These are phyloP conservation scores for Gobiocypris rarus DNA, from an alignment of 2,113 vertebrate genomes.

Conservation along the genomic window DNA sequence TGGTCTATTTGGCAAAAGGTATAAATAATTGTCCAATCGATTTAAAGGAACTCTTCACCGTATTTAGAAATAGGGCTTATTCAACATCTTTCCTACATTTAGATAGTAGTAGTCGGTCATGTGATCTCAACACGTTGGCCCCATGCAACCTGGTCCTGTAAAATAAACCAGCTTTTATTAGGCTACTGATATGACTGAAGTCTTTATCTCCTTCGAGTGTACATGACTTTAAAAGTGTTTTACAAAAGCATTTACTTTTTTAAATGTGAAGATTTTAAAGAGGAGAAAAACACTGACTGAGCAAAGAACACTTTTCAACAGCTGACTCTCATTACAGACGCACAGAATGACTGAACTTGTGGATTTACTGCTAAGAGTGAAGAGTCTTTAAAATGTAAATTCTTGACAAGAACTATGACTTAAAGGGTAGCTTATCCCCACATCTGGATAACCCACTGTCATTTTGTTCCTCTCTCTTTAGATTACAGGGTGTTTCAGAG, in stretches of 20 bases:
- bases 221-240: neutral
- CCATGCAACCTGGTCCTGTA: neutral
- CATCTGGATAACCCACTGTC: constrained; percentile 39
- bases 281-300: neutral
- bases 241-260: neutral
- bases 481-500: constrained; percentile 62
- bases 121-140: neutral
- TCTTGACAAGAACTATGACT: constrained; percentile 45
- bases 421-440: constrained; percentile 49
- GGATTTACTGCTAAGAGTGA: neutral
- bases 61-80: too few relatives aligned
- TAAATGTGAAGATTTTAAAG: neutral
- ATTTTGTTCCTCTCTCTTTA: constrained; percentile 53
- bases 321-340: neutral
- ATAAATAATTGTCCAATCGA: too few relatives aligned
- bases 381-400: constrained; percentile 39
- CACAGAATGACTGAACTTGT: neutral
- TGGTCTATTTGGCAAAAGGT: too few relatives aligned
- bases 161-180: neutral
- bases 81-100: too few relatives aligned
- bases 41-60: too few relatives aligned
- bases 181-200: neutral
- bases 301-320: neutral
- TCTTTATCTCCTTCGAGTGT: neutral
- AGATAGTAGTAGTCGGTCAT: neutral